phyloP scores from a whole-genome alignment of 2,888 invertebrate genomes.

The Nomada hirtipes region DNA sequence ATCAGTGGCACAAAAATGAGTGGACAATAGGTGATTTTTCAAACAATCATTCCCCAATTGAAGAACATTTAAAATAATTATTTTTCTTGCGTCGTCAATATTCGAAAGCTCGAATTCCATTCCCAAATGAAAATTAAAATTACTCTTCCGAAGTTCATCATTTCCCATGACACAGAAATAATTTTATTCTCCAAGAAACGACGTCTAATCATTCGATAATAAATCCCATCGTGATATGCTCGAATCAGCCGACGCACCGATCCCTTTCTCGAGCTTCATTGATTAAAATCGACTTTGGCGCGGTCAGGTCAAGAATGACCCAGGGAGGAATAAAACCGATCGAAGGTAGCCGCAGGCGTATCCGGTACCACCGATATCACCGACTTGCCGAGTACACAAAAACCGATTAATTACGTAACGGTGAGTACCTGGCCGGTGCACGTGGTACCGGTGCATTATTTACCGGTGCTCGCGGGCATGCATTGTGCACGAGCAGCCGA shows the following conservation, averaged over 20 bases:
- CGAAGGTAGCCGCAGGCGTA: conserved; percentile 24
- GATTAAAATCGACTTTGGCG: neutral
- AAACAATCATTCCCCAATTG: too few species aligned
- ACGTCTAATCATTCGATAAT: neutral
- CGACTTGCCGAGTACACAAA: conserved; percentile 37
- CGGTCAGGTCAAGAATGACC: neutral
- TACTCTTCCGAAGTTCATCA: too few species aligned
- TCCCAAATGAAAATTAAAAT: too few species aligned
- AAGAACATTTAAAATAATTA: too few species aligned
- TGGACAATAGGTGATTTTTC: too few species aligned
- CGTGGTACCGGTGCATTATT: conserved; percentile 40
- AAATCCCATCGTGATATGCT: neutral
- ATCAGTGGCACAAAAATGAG: neutral
- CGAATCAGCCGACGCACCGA: neutral
- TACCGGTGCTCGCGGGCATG: conserved; percentile 32
- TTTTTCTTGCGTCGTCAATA: too few species aligned
- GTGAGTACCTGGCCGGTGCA: neutral
- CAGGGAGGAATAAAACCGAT: conserved; percentile 3
- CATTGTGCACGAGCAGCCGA: conserved; percentile 47
- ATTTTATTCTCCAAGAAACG: too few species aligned
- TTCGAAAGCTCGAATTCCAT: too few species aligned
- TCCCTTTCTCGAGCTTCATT: neutral
- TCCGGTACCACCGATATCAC: conserved; percentile 8
- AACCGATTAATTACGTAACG: conserved; percentile 51
- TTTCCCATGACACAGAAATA: too few species aligned